Conservation (phyloP, 30 jellyfish, hydroid and myxozoan genomes). For the Morbakka virulenta region DNA sequence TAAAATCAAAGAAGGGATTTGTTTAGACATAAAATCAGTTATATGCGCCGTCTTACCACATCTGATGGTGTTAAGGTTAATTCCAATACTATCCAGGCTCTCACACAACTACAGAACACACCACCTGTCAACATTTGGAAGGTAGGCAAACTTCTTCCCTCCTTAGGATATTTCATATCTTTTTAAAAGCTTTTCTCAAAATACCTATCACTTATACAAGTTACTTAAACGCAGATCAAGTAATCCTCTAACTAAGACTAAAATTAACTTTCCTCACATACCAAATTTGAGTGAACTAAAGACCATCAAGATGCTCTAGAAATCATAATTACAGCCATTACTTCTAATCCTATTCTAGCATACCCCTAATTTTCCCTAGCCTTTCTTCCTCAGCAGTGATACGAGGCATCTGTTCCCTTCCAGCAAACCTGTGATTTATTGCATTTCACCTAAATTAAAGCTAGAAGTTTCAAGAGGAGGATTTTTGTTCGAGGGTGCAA, state of each 20-base stretch:
- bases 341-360: constrained; percentile 30
- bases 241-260: too few species aligned
- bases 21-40: constrained; percentile 24
- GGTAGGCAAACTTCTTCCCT: constrained; percentile 17
- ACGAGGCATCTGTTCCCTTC: constrained; percentile 27
- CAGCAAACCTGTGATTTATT: constrained; percentile 17
- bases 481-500: constrained; percentile 17
- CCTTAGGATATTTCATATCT: constrained; percentile 17
- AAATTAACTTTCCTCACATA: constrained; percentile 12
- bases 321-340: constrained; percentile 1
- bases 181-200: constrained; percentile 7
- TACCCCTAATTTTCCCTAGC: constrained; percentile 23
- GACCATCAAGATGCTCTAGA: constrained; percentile 23
- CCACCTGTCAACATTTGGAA: constrained; percentile 30
- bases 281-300: constrained; percentile 3
- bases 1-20: constrained; percentile 35
- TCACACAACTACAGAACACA: too few species aligned
- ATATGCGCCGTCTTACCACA: constrained; percentile 28
- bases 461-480: too few species aligned
- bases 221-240: too few species aligned
- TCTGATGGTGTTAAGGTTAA: constrained; percentile 17
- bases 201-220: constrained; percentile 17
- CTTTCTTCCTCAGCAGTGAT: constrained; percentile 23
- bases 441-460: constrained; percentile 23
- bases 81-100: constrained; percentile 8